Base-by-base conservation (phyloP, 2,888 invertebrate species). In the Torymus texanus region DNA sequence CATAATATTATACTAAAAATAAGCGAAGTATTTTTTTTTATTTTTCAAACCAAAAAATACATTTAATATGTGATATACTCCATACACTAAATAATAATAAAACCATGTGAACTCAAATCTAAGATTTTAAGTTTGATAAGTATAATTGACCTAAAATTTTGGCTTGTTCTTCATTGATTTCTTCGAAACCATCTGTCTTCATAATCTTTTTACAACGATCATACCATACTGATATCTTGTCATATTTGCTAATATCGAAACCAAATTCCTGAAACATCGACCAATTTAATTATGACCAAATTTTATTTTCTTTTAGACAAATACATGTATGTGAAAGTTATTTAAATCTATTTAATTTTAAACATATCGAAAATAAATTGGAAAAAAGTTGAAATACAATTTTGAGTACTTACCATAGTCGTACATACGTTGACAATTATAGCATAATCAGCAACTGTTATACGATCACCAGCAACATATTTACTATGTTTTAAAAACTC, bases 381-480 rank as follows among this genome's bases (percentile, higher is more conserved):
- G 29, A 29, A 29, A 29, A 29, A 29, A 29, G 29, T 29, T 29
- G 29, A 2, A 29, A 29, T 29, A 29, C 0, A 5, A 5, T 29
- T 24, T 16, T 41, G n/a, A 61, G 29, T 21, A n/a, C 5, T 29
- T 61, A 79, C 79, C 65, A 70, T 61, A 13, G 70, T 62, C 41
- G 65, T 79, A 24, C 41, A 92, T 21, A 95, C 89, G 13, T 93
- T 92, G 13, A 94, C 92, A 14, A 93, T 90, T 5, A 95, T 92
- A 56, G 92, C 88, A 82, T 94, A 92, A 86, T 95, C 95, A 8
- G 95, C 95, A 18, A 95, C 91, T 1, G 95, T 94, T 78, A 95
- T 78, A 56, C 93, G 91, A 75, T 94, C 92, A 10, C 95, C 95
- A 11, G 94, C 95, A 0, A 93, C 92, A 88, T 93, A 95, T 12